Evolutionary conservation across 2,113 vertebrate species (phyloP), one percentile per base, ranked within the genome.

Genomic region (Takifugu bimaculatus): DNA sequence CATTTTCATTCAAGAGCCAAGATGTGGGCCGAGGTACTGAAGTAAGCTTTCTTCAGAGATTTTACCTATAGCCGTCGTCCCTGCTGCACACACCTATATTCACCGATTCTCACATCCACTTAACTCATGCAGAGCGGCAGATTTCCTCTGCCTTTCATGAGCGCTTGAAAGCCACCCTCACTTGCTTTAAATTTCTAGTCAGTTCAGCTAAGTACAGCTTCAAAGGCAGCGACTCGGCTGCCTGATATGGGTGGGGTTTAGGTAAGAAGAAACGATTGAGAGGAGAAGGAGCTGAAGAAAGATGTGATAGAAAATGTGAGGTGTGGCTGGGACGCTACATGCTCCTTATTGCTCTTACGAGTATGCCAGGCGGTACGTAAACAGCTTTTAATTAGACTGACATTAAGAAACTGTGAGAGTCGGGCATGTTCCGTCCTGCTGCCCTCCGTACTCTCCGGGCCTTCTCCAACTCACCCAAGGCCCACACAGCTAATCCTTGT

Each of bases 191-290:
- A 86, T 86, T 86, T 86, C 80, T 75, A 76, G 73, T 83, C 73
- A 83, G 74, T 84, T 86, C 47, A 50, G 50, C 70, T 86, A 88
- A 88, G 81, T 83, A 75, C 72, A 67, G 78, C 78, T 85, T 87
- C 84, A 87, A 87, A 87, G 77, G 63, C 55, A 57, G 71, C 48
- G 68, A 62, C 65, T 62, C 60, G 68, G 58, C 55, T 13, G 51
- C 47, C 13, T 74, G 58, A 60, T 69, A 55, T 29, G 49, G 71
- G 55, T 68, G 60, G 57, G 52, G 64, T 61, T 62, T 63, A 74
- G 75, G 70, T 63, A 39, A 54, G 28, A 73, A 48, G 55, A 49
- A 55, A 49, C 70, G 64, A 72, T 49, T 65, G 48, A 69, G 20
- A 42, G 43, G 13, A n/a, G 74, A 69, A 56, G 55, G 68, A 28